These are phyloP conservation scores for Strongylocentrotus purpuratus DNA, from an alignment of 35 echinoderm and acorn worm species.

Conservation along the genomic window DNA sequence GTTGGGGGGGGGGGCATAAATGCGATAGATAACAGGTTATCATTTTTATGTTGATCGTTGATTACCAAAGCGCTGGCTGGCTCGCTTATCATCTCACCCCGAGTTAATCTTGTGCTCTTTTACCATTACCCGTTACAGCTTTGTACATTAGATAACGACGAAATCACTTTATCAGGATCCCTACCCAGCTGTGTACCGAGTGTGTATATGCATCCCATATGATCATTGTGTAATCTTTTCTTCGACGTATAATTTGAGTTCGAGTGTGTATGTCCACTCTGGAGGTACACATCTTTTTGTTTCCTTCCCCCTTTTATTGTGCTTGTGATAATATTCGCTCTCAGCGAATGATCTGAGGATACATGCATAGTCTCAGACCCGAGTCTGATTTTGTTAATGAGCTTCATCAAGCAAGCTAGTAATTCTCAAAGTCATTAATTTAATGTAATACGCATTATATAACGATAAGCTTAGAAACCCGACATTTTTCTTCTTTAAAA, in stretches of 20 bases:
- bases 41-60: not conserved
- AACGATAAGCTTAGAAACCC: too few species aligned
- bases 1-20: not conserved
- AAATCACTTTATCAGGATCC: not conserved
- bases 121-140: not conserved
- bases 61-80: not conserved
- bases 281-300: not conserved
- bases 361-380: not conserved
- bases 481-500: too few species aligned
- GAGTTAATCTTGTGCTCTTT: not conserved
- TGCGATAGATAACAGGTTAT: not conserved
- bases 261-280: not conserved
- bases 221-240: too few species aligned
- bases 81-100: not conserved
- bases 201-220: not conserved
- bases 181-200: not conserved
- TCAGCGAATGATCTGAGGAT: too few species aligned
- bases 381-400: not conserved
- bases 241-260: too few species aligned
- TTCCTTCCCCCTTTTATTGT: not conserved
- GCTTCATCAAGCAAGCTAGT: not conserved
- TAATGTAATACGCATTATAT: too few species aligned
- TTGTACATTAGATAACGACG: not conserved
- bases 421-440: too few species aligned
- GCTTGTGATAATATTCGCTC: too few species aligned